phyloP scores from a whole-genome alignment of 2,888 invertebrate species.

The Epirrhoe alternata region DNA sequence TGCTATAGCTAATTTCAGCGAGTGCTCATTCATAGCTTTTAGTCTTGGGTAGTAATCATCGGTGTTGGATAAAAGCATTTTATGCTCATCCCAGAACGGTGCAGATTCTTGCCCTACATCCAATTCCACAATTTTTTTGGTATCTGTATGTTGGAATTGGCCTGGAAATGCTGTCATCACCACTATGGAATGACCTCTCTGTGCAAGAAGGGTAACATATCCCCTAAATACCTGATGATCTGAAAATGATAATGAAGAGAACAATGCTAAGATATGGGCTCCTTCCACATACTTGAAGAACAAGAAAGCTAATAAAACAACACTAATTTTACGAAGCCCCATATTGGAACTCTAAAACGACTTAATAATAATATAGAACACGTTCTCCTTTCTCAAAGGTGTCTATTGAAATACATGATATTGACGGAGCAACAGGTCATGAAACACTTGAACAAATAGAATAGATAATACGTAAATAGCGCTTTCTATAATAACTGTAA shows the following conservation, averaged over 20 bases:
- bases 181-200: constrained; percentile 68
- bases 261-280: constrained; percentile 70
- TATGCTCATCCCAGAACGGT: constrained; percentile 71
- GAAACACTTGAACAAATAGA: constrained; percentile 30
- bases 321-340: constrained; percentile 48
- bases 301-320: constrained; percentile 50
- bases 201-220: constrained; percentile 67
- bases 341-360: constrained; percentile 45
- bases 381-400: constrained; percentile 22
- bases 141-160: constrained; percentile 66
- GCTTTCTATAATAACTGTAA: constrained; percentile 2
- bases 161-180: constrained; percentile 79
- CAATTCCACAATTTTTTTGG: constrained; percentile 69
- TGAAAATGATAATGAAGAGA: constrained; percentile 73
- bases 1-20: constrained; percentile 68
- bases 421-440: constrained; percentile 7
- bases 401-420: constrained; percentile 13
- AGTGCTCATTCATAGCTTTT: constrained; percentile 64
- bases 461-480: constrained; percentile 11
- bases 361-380: constrained; percentile 28
- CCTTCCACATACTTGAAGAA: constrained; percentile 52
- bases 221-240: constrained; percentile 74
- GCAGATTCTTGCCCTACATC: constrained; percentile 71
- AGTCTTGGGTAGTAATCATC: constrained; percentile 68
- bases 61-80: constrained; percentile 63